Base-by-base conservation (phyloP, 2,797 vertebrate species). In the Sternarchorhynchus goeldii region DNA sequence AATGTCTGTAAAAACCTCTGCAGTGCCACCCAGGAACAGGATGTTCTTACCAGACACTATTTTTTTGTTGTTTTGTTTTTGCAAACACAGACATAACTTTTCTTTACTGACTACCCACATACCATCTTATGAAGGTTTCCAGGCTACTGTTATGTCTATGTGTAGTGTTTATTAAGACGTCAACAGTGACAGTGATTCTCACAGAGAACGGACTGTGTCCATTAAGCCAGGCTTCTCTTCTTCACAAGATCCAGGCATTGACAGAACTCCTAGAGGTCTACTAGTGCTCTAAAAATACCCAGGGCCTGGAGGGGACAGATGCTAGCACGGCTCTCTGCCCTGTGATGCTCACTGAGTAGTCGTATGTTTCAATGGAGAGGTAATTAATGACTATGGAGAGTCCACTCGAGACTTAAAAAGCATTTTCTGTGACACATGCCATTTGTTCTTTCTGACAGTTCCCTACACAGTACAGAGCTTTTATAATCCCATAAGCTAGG, bases 261-360 rank as follows among this genome's bases (percentile, higher is more conserved):
- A 81, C 34, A 68, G 25, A 70, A 63, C 36, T 64, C 36, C 72
- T 72, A 74, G 62, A 34, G n/a, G 63, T 68, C 5, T 32, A 32
- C 39, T 53, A 20, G 36, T 73, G 62, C 63, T 56, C 59, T 79
- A 81, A 66, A 83, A 81, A 83, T 76, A 81, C 65, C 66, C 14
- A 34, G 45, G 58, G 29, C 69, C 53, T 81, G 56, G 25, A 70
- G 79, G 59, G 29, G 6, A 63, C 65, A 66, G 59, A 79, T 14
- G 57, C 45, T 59, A 80, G 25, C 71, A 6, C 41, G 41, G 70
- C 17, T 32, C 64, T 45, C n/a, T 32, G 45, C 45, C n/a, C 66
- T 70, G 45, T 64, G 25, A 50, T 80, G 73, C 31, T 21, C 59
- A 29, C 59, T 65, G 34, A 64, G 25, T 57, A 71, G 32, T 16